These are phyloP conservation scores for Mechanitis messenoides DNA, from an alignment of 2,888 invertebrate genomes.

Conservation along the genomic window DNA sequence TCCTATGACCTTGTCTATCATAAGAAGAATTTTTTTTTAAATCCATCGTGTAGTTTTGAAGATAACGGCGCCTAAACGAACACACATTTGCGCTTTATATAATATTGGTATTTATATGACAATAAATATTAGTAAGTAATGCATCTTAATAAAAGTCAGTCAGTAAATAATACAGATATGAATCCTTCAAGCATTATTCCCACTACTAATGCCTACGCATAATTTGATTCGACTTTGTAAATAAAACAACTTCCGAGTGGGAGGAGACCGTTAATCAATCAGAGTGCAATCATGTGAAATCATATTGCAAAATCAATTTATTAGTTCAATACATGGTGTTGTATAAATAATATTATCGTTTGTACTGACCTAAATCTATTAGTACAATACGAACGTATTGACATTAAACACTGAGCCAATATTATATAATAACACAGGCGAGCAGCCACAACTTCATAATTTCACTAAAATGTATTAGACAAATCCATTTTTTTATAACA, in stretches of 20 bases:
- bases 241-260: constrained; percentile 16
- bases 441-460: too few species aligned
- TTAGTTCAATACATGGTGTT: background rate
- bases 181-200: constrained; percentile 8
- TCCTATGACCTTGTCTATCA: too few species aligned
- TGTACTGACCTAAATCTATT: background rate
- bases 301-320: constrained; percentile 17
- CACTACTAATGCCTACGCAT: constrained; percentile 14
- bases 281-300: constrained; percentile 15
- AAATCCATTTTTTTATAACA: too few species aligned
- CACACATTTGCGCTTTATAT: too few species aligned
- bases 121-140: background rate
- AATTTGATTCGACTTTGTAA: constrained; percentile 14
- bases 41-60: too few species aligned
- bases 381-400: too few species aligned
- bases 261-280: constrained; percentile 15
- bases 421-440: too few species aligned
- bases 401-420: too few species aligned
- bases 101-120: too few species aligned
- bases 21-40: too few species aligned
- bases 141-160: background rate
- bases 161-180: background rate
- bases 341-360: background rate
- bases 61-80: too few species aligned
- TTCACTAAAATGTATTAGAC: too few species aligned